Evolutionary conservation across 1,140 invertebrate species (phyloP).

Genomic region (Calephelis virginiensis): DNA sequence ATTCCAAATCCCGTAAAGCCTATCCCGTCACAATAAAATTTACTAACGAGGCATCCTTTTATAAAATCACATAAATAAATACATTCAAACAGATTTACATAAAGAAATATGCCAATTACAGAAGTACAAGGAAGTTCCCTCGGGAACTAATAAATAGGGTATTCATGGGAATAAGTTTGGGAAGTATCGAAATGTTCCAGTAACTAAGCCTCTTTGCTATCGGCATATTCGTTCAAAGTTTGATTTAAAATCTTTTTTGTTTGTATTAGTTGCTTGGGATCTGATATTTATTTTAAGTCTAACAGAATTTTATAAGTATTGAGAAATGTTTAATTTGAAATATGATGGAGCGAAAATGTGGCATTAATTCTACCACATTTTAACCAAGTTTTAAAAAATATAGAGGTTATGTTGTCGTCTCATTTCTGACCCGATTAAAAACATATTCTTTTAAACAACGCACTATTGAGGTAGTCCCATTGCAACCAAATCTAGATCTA

Average conservation of each 20-base stretch:
- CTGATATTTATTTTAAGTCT: too few relatives aligned
- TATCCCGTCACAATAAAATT: neutral
- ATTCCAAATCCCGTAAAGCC: neutral
- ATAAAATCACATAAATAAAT: neutral
- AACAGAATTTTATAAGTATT: too few relatives aligned
- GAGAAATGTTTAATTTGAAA: too few relatives aligned
- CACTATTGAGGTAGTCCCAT: too few relatives aligned
- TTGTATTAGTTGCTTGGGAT: neutral
- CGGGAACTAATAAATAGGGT: slow-evolving; percentile 4
- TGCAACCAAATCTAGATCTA: too few relatives aligned
- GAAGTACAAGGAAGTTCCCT: neutral
- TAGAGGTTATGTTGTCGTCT: too few relatives aligned
- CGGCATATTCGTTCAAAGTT: neutral
- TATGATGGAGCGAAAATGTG: too few relatives aligned
- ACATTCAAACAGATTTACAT: neutral
- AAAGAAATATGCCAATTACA: slow-evolving; percentile 11
- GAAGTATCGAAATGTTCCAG: slow-evolving; percentile 8
- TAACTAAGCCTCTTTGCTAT: slow-evolving; percentile 9
- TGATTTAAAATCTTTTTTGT: slow-evolving; percentile 2
- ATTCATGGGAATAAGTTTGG: neutral
- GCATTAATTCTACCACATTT: too few relatives aligned
- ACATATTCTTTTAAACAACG: too few relatives aligned
- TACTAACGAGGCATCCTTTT: neutral
- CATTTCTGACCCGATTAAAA: too few relatives aligned
- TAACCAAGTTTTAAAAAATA: too few relatives aligned